Evolutionary conservation across 2,888 invertebrate species (phyloP), one percentile per base, ranked within the genome.

Genomic region (Oeneis ivallda): DNA sequence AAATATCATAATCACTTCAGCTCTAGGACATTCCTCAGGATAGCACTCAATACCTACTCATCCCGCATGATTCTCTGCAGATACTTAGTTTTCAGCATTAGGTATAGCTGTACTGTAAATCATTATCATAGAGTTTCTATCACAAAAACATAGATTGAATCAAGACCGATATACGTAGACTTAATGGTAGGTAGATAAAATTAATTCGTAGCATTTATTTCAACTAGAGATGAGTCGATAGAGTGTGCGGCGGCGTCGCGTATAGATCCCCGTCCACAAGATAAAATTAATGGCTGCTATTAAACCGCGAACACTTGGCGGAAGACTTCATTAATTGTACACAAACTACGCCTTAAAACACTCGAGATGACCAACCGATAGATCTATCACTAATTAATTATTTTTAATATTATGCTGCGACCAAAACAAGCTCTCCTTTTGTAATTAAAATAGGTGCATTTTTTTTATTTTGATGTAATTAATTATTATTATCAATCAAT

Each of bases 321-420:
- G 85, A 90, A 89, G 88, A 89, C 86, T 90, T 89, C 88, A 90
- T 91, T 90, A 89, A 90, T 91, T 89, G 86, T 80, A 82, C 81
- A 80, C 84, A 77, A 83, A 81, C 73, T 80, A 83, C 89, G 88
- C 90, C 89, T 86, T 82, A 79, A 84, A 84, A 86, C 80, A 78
- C 81, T 78, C 74, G 74, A 83, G 87, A 87, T 87, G 81, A 47
- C 59, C 37, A 34, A 80, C 74, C 83, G 86, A 87, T 88, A 87
- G 86, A 85, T 88, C 87, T 86, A 89, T 87, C 89, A 87, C 86
- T 88, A 84, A 49, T 59, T 49, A 59, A 69, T 71, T 47, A 65
- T 62, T 11, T 67, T 65, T 63, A 57, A 64, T 58, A 57, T 65
- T 62, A 43, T 54, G 43, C 63, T 45, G n/a, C 52, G 37, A 8